Percentiles rank a stretch among this genome's conserved stretches.
Evolutionary conservation across 2,888 invertebrate species (phyloP).

Genomic region (Parnassius smintheus): DNA sequence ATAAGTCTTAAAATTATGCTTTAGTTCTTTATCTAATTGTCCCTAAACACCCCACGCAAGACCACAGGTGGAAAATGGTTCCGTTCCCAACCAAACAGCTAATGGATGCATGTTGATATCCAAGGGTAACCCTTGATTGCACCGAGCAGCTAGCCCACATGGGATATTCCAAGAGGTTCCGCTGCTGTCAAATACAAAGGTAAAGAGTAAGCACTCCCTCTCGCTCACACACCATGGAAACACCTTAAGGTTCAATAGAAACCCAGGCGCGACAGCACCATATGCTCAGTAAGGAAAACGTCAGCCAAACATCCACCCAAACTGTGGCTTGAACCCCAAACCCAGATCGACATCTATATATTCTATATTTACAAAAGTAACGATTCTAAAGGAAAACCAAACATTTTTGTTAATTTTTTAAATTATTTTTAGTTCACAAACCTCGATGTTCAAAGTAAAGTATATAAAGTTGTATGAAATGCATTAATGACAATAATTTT

Average conservation of each 20-base stretch:
- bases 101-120: slow-evolving; percentile 30
- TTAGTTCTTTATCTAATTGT: slow-evolving; percentile 9
- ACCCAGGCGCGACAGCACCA: slow-evolving; percentile 5
- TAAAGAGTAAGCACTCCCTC: slow-evolving; percentile 8
- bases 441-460: not conserved
- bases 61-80: slow-evolving; percentile 21
- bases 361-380: slow-evolving; percentile 19
- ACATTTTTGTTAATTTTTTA: not conserved
- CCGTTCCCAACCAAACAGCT: slow-evolving; percentile 7
- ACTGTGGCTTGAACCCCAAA: slow-evolving; percentile 9
- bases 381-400: not conserved
- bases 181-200: slow-evolving; percentile 27
- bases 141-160: slow-evolving; percentile 40
- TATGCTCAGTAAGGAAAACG: slow-evolving; percentile 24
- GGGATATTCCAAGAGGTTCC: slow-evolving; percentile 35
- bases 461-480: too few species aligned
- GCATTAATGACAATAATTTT: too few species aligned
- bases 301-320: slow-evolving; percentile 16
- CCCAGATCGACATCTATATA: not conserved
- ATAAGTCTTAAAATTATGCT: slow-evolving; percentile 26
- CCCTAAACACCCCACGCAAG: slow-evolving; percentile 33
- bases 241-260: slow-evolving; percentile 24
- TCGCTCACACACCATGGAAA: slow-evolving; percentile 27
- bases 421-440: not conserved
- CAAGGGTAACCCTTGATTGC: slow-evolving; percentile 27